phyloP scores from a whole-genome alignment of 2,888 invertebrate genomes.

The Cheilosia scutellata region DNA sequence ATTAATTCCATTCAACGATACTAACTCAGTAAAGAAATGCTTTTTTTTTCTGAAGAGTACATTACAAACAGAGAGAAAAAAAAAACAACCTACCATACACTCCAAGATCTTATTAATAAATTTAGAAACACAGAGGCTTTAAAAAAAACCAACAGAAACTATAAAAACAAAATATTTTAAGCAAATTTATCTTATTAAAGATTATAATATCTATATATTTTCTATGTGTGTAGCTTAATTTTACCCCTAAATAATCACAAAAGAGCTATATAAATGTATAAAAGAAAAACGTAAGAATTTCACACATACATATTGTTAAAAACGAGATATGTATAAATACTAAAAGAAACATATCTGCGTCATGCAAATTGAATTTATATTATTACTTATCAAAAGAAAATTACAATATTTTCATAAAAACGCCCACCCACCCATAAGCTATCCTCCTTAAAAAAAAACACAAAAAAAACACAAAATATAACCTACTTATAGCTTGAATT shows the following conservation, averaged over 20 bases:
- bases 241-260: slow-evolving; percentile 22
- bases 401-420: slow-evolving; percentile 33
- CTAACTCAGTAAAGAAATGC: too few species aligned
- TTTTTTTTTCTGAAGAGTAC: too few species aligned
- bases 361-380: slow-evolving; percentile 66
- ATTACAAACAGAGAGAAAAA: slow-evolving; percentile 19
- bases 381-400: slow-evolving; percentile 20
- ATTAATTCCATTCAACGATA: too few species aligned
- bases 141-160: neutral
- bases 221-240: slow-evolving; percentile 35
- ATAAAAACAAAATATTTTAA: slow-evolving; percentile 31
- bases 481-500: slow-evolving; percentile 13
- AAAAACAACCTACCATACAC: neutral
- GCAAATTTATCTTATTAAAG: slow-evolving; percentile 22
- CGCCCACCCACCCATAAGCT: slow-evolving; percentile 29
- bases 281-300: slow-evolving; percentile 8
- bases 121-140: slow-evolving; percentile 49
- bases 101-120: slow-evolving; percentile 12
- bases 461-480: neutral
- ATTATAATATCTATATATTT: slow-evolving; percentile 38
- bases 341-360: slow-evolving; percentile 66
- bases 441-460: neutral
- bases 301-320: slow-evolving; percentile 5
- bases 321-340: slow-evolving; percentile 17
- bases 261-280: slow-evolving; percentile 11